phyloP scores from a whole-genome alignment of 1,140 invertebrate genomes.

The Eulimnadia texana region DNA sequence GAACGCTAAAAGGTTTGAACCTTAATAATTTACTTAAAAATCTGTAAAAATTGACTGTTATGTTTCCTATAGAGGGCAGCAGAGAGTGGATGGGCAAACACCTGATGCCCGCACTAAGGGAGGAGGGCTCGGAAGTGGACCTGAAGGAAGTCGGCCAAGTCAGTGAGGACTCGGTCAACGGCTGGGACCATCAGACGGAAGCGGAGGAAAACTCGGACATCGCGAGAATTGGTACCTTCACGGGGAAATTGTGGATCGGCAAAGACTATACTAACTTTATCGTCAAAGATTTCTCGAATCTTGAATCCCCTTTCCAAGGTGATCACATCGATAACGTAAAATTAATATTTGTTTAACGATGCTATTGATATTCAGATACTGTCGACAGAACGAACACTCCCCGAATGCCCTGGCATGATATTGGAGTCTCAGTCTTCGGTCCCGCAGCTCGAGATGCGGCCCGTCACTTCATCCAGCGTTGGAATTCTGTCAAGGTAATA shows the following conservation, averaged over 20 bases:
- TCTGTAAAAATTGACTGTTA: too few relatives aligned
- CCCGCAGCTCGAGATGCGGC: conserved; percentile 77
- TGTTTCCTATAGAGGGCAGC: conserved; percentile 19
- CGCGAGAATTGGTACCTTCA: conserved; percentile 23
- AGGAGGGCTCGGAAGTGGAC: conserved; percentile 35
- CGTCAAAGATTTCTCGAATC: conserved; percentile 87
- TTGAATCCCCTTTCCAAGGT: conserved; percentile 77
- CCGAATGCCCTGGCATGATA: conserved; percentile 97
- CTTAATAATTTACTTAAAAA: too few relatives aligned
- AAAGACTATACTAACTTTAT: conserved; percentile 98
- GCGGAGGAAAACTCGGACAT: conserved; percentile 25
- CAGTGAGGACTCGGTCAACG: too few relatives aligned
- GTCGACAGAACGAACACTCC: conserved; percentile 75
- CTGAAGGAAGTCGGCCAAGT: too few relatives aligned
- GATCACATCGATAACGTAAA: conserved; percentile 20
- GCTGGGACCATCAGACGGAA: conserved; percentile 37
- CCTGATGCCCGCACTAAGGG: conserved; percentile 12
- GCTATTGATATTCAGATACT: conserved; percentile 44
- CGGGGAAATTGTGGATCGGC: conserved; percentile 86
- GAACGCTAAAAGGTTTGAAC: not conserved
- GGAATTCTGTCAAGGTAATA: conserved; percentile 88
- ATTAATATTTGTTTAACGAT: not conserved
- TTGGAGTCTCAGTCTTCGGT: conserved; percentile 70
- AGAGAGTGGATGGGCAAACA: conserved; percentile 17
- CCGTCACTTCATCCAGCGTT: conserved; percentile 91